Evolutionary conservation across 1,140 invertebrate species (phyloP).

Genomic region (Drosophila athabasca): DNA sequence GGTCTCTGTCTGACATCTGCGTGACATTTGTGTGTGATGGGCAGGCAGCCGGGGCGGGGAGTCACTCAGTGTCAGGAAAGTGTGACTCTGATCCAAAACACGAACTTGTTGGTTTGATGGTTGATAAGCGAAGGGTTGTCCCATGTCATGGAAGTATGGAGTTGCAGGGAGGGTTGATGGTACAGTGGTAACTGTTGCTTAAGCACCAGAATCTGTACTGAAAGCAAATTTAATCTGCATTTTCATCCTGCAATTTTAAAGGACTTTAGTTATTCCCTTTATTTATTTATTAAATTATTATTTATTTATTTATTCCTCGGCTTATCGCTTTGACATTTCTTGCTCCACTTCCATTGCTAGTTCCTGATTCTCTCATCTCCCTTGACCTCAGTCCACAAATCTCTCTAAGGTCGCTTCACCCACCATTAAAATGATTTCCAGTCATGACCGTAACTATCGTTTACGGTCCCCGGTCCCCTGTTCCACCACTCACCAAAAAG

Average conservation of each 20-base stretch:
- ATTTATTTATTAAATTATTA: too few species aligned
- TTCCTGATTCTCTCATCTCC: too few species aligned
- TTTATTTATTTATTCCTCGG: too few species aligned
- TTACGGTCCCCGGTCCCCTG: constrained; percentile 4
- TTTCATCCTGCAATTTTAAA: too few species aligned
- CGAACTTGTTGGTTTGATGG: constrained; percentile 31
- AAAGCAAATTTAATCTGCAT: neutral
- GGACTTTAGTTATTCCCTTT: too few species aligned
- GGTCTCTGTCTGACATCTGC: constrained; percentile 53
- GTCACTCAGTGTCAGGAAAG: constrained; percentile 42
- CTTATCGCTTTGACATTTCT: neutral
- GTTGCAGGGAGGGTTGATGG: neutral
- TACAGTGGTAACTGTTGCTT: too few species aligned
- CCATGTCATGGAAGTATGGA: constrained; percentile 1
- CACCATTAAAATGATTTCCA: constrained; percentile 36
- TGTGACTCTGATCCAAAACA: constrained; percentile 47
- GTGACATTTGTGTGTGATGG: constrained; percentile 63
- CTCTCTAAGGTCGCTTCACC: constrained; percentile 22
- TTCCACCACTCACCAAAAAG: constrained; percentile 11
- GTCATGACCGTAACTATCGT: constrained; percentile 37
- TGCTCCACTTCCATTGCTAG: too few species aligned
- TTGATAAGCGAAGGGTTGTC: constrained; percentile 49
- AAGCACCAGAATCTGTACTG: too few species aligned
- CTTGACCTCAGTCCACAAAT: constrained; percentile 16
- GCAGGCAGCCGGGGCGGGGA: constrained; percentile 1